Evolutionary conservation across 2,113 vertebrate species (phyloP).

Genomic region (Tupaia tana): DNA sequence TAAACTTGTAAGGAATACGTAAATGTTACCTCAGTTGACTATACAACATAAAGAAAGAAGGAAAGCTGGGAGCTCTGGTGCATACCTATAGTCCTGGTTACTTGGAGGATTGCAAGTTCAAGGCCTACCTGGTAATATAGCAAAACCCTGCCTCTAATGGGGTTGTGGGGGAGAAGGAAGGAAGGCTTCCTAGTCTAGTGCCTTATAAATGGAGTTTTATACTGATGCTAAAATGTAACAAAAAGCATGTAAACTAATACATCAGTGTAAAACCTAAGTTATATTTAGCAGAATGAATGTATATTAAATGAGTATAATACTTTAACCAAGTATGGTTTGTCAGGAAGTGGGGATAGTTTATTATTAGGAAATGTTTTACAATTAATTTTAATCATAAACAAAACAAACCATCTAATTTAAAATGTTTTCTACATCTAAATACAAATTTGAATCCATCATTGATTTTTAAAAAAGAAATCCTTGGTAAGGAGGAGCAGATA

Average conservation of each 20-base stretch:
- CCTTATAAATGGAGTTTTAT: slow-evolving; percentile 5
- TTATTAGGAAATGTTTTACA: slow-evolving; percentile 41
- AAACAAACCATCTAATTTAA: slow-evolving; percentile 22
- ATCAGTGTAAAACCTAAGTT: slow-evolving; percentile 17
- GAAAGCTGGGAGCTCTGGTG: too few relatives aligned
- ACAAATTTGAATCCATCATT: slow-evolving; percentile 44
- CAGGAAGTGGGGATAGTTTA: not conserved
- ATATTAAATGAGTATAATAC: not conserved
- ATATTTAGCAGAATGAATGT: not conserved
- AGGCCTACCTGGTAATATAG: too few relatives aligned
- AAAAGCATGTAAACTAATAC: not conserved
- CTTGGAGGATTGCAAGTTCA: too few relatives aligned
- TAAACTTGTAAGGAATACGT: not conserved
- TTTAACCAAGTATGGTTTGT: not conserved
- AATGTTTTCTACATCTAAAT: slow-evolving; percentile 46
- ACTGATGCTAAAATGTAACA: slow-evolving; percentile 4
- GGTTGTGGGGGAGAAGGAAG: too few relatives aligned
- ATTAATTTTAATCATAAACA: slow-evolving; percentile 14
- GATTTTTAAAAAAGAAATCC: not conserved
- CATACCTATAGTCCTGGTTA: too few relatives aligned
- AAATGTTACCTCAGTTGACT: slow-evolving; percentile 26
- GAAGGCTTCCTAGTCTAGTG: not conserved
- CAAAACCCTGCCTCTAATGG: too few relatives aligned
- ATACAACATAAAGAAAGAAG: not conserved
- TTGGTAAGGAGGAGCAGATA: slow-evolving; percentile 12